phyloP scores from a whole-genome alignment of 2,888 invertebrate genomes.

The Leptopterna dolabrata region DNA sequence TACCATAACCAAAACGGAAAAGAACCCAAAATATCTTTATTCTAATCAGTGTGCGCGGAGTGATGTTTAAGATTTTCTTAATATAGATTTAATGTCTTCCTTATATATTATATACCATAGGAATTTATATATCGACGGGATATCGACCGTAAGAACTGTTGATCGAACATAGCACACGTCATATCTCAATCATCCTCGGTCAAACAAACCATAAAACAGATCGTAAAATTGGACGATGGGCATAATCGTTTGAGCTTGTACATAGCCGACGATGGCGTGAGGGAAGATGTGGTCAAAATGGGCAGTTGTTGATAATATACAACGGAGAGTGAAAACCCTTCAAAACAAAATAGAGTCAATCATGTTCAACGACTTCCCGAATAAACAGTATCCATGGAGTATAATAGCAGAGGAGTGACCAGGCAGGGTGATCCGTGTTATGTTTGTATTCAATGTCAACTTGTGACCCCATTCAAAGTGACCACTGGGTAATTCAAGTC shows the following conservation, averaged over 20 bases:
- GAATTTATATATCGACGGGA: no score
- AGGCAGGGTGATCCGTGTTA: neutral
- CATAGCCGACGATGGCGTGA: neutral
- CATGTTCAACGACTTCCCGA: neutral
- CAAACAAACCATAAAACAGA: neutral
- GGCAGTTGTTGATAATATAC: neutral
- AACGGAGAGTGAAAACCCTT: neutral
- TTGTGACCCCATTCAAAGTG: conserved; percentile 19
- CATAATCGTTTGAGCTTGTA: neutral
- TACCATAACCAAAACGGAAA: no score
- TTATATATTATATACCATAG: no score
- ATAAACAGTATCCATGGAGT: neutral
- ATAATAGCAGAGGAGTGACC: neutral
- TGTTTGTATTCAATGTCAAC: conserved; percentile 22
- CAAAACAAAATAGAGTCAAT: conserved; percentile 2
- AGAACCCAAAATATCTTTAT: no score
- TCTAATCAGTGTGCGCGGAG: no score
- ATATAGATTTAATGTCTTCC: no score
- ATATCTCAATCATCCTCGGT: neutral
- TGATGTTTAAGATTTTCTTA: no score
- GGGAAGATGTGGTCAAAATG: neutral
- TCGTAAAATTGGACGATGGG: neutral
- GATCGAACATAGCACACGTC: no score
- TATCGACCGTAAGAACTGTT: no score
- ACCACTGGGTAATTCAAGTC: conserved; percentile 6